Evolutionary conservation across 2,888 invertebrate genomes (phyloP), one percentile per base, ranked within the genome.

Genomic region (Venustoraphidia nigricollis): DNA sequence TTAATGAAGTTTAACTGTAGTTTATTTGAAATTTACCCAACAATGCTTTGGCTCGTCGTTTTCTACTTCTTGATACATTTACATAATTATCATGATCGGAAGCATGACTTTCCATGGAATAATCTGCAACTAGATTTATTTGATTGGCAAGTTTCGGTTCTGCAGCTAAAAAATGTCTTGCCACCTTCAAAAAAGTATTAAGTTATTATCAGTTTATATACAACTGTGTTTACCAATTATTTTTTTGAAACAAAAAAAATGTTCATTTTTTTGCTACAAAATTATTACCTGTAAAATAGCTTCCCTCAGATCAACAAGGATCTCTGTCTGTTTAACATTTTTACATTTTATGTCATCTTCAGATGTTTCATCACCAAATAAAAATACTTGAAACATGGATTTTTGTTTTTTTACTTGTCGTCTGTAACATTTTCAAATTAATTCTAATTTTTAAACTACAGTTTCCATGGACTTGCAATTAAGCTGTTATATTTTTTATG

Each of bases 291-390:
- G 95, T 47, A 95, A 71, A 57, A 97, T 93, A 35, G 95, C 90
- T 70, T 98, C 96, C 56, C 96, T 77, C 46, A 98, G 73, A 70
- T 97, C 96, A n/a, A 98, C 95, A 54, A 98, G 72, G 60, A 97
- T 85, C 73, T 98, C 97, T 57, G 98, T 98, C 71, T 97, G 97
- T 53, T 89, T 83, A 46, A 98, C 91, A 71, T 98, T 98, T 68
- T 98, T 98, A 52, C 87, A 90, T 63, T 94, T 86, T 10, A 86
- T 73, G 65, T 89, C 88, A 56, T 92, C 90, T 60, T 82, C 81
- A 52, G 75, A 79, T 53, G 73, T 76, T 53, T 83, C 82, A 62
- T 84, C 84, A 37, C 90, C 89, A 68, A 91, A 91, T 14, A 95
- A 69, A 58, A 94, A 77, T 48, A 88, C 75, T 63, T 93, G 91